Conservation (phyloP, 2,797 vertebrate species). For the Thamnophis elegans region DNA sequence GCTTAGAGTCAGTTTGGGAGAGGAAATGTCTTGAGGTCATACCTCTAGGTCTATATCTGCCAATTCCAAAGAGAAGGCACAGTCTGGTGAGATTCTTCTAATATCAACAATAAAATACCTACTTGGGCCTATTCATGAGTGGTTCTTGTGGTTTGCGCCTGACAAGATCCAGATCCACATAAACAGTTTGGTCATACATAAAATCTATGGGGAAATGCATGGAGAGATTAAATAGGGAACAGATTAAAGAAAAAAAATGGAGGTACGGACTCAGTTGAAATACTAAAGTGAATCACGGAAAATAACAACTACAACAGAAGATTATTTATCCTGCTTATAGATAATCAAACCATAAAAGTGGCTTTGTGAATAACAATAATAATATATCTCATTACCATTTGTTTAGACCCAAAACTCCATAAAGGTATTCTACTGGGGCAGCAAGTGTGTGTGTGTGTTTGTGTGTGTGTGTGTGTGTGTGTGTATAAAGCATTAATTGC, state of each 20-base stretch:
- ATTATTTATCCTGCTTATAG: not conserved
- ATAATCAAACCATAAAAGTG: not conserved
- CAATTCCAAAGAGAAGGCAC: not conserved
- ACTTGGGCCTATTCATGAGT: not conserved
- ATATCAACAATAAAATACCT: not conserved
- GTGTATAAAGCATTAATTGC: not conserved
- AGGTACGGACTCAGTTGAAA: not conserved
- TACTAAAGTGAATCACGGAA: not conserved
- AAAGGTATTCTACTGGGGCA: not conserved
- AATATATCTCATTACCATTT: not conserved
- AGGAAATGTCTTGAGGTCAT: not conserved
- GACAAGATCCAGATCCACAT: not conserved
- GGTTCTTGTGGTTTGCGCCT: not conserved
- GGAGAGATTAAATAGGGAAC: not conserved
- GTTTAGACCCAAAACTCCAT: not conserved
- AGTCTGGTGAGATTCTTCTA: not conserved
- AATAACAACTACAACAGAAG: not conserved
- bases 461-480: too few relatives aligned
- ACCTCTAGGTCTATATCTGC: not conserved
- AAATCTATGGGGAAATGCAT: not conserved
- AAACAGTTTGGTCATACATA: not conserved
- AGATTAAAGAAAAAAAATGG: not conserved
- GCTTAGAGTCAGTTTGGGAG: not conserved
- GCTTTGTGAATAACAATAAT: not conserved
- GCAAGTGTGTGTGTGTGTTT: not conserved